Base-by-base conservation (phyloP, 2,113 vertebrate species). In the Varanus komodoensis region DNA sequence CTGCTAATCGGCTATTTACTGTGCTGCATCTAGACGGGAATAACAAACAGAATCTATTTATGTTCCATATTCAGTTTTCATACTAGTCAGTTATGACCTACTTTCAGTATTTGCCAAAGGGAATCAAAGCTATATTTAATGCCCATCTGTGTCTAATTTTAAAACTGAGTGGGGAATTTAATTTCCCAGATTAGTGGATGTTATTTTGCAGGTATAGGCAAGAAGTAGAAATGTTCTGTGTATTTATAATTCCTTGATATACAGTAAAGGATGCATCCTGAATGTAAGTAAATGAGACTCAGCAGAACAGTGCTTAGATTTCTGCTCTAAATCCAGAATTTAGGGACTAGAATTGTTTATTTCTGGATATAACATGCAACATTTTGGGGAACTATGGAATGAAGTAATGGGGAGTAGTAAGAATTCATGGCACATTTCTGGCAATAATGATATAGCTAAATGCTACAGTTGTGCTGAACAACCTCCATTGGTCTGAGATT, bases 1-100 rank as follows among this genome's bases (percentile, higher is more conserved):
- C 99, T 89, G 99, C 99, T 93, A 99, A 96, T 48, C 99, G 96
- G 94, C 99, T 99, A 95, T 98, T 99, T 67, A 98, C 98, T 69
- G 98, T 99, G 95, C 98, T 99, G 97, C 99, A 99, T 95, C 99
- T 99, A 93, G 44, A 95, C 93, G 74, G 93, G 91, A 95, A 90
- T 8, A 83, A 88, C 61, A 88, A 48, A 57, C 91, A 68, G 92
- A 81, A 91, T 25, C 75, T 83, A 2, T 90, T 93, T 64, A 92
- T 91, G 34, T 1, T 86, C 14, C 44, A 34, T 32, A 44, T 91
- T 93, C 80, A 86, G 79, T 95, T 91, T 91, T 90, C 89, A 93
- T 90, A 90, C 64, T 77, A 92, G 87, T 93, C 87, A 87, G 64
- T 91, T 79, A 87, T 3, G 69, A 87, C 48, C 89, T 89, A 90